Base-by-base conservation (phyloP, 2,797 vertebrate genomes). In the Cichlasoma orientale region DNA sequence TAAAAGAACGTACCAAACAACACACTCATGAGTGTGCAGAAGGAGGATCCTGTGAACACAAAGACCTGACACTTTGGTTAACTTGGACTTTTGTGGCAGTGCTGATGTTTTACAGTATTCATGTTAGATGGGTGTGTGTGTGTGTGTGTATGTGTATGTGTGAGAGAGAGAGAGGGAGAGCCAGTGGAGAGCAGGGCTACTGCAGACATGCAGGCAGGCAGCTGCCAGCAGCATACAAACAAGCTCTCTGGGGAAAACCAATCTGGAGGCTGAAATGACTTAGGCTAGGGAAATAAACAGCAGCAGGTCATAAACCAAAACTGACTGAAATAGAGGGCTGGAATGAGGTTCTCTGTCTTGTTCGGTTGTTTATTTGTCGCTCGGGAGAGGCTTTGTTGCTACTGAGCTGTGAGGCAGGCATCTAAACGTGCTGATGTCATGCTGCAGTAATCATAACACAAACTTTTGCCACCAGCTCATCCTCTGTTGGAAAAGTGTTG, bases 241-340 rank as follows among this genome's bases (percentile, higher is more conserved):
- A 89, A 90, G 86, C 87, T 89, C 87, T 86, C 83, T 55, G 58
- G 86, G 88, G 86, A 81, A 90, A 90, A 89, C 79, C 84, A 90
- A 85, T 91, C 89, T 85, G 80, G 73, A 80, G 36, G 78, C 85
- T 89, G 83, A 86, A 88, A 91, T 89, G 85, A 92, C 82, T 90
- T 53, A 56, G 86, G 82, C 83, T 52, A 68, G 63, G 75, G 82
- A 91, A 89, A 89, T 89, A 89, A 92, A 88, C 88, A 85, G 82
- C 88, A 87, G 89, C 82, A 77, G 88, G 86, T 87, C 87, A 89
- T 90, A 90, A 92, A 94, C 79, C 79, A 90, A 88, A 86, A 81
- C 75, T 75, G 90, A 88, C 77, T 86, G 88, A 83, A 84, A 85
- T 63, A 36, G 73, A 74, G 75, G 87, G 78, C 77, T 77, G 80